Evolutionary conservation across 2,113 vertebrate genomes (phyloP), one percentile per base, ranked within the genome.

Genomic region (Crocuta crocuta): DNA sequence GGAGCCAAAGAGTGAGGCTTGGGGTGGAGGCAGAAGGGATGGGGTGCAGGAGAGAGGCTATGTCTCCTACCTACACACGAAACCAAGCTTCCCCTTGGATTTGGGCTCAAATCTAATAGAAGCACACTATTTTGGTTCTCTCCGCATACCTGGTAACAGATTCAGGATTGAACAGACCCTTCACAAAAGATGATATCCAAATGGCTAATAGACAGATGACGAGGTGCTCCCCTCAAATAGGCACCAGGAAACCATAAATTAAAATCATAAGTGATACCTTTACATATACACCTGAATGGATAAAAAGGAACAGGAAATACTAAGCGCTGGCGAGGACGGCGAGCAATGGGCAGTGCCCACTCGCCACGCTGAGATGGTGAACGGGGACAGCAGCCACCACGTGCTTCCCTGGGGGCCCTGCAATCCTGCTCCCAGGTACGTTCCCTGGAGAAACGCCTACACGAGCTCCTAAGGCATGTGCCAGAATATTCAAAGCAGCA

Each of bases 381-480:
- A 31, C 0, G 7, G 0, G 12, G 15, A 10, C 1, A 1, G 10
- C 26, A 33, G 45, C 63, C 1, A 2, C 4, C 35, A 2, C 1
- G 4, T 0, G 2, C 48, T 66, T 88, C 68, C 73, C 48, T 15
- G 2, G n/a, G 5, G 74, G 35, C 35, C 11, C 9, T 0, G 7
- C 8, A 8, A 24, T 21, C 3, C 58, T 50, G 11, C 45, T 28
- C 48, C 76, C 9, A 39, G n/a, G 66, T 10, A 1, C 2, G 4
- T 5, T 17, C 45, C 43, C 78, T 3, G 1, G 28, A 55, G 71
- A 26, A 26, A 31, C 1, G 76, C 63, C 53, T 39, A 4, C 1
- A 13, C 2, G 23, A 70, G 35, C 28, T 15, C 68, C 28, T 7
- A 4, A 4, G 66, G 45, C 74, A 43, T 0, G 1, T 12, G 5